A percentile compares a stretch with the other conserved stretches of the same genome.
These are phyloP conservation scores for Tipula confusa DNA, from an alignment of 2,888 invertebrate species.

Conservation along the genomic window DNA sequence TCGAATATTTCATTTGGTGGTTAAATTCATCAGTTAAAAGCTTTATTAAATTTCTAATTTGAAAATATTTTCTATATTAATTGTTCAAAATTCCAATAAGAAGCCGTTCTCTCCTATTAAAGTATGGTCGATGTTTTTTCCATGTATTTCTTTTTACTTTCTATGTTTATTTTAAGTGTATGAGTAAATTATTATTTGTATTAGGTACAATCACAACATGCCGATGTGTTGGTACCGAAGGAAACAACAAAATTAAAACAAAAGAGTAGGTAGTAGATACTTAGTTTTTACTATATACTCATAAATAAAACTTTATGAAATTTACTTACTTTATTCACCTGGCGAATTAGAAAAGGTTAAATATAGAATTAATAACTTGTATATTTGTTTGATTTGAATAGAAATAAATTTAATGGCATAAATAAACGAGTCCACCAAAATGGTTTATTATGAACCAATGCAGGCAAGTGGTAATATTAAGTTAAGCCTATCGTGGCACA, in stretches of 20 bases:
- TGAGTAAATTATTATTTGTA: neutral
- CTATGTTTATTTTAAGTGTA: neutral
- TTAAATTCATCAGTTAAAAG: too few species aligned
- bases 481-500: too few species aligned
- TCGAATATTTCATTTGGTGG: too few species aligned
- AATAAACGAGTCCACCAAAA: too few species aligned
- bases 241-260: neutral
- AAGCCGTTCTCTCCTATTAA: neutral
- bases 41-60: neutral
- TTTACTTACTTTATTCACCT: neutral
- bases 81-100: neutral
- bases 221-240: neutral
- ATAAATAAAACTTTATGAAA: neutral
- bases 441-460: neutral
- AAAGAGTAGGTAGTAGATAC: neutral
- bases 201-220: neutral
- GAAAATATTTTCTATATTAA: neutral
- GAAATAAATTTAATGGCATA: too few species aligned
- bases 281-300: too few species aligned
- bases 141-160: neutral
- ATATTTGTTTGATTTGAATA: too few species aligned
- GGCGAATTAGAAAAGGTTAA: constrained; percentile 12
- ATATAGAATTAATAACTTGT: neutral
- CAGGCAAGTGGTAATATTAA: too few species aligned
- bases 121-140: neutral